Base-by-base conservation (phyloP, 2,888 invertebrate genomes). In the Nymphalis c-album region DNA sequence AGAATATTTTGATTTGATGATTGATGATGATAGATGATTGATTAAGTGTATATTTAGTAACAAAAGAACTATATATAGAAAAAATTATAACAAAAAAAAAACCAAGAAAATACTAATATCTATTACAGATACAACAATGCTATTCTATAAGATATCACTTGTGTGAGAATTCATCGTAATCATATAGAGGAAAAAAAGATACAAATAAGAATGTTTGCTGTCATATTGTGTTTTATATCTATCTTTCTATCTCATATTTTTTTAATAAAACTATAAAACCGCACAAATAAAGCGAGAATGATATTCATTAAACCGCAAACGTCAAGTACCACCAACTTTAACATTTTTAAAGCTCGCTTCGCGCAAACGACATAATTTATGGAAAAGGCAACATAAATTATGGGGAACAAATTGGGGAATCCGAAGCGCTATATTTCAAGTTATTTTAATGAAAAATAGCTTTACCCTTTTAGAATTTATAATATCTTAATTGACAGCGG, bases 281-380 rank as follows among this genome's bases (percentile, higher is more conserved):
- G 31, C n/a, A 8, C 8, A 17, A 55, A 26, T 40, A 57, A 40
- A 57, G 18, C 16, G 40, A 35, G n/a, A 18, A 40, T 57, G 40
- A 40, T 57, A 57, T 57, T 57, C 31, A 57, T 57, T 57, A 57
- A 40, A n/a, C 4, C n/a, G 8, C 18, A 40, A 40, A n/a, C 40
- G 57, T 18, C 18, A 55, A 55, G 55, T 57, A 35, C n/a, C 35
- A 26, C 18, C 40, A 31, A 60, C 40, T 60, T 60, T 59, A 60
- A 45, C 51, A 65, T 53, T 53, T 60, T 17, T 45, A 60, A 60
- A 64, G 46, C 48, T 40, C 45, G 51, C 60, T 31, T 47, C 26
- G 46, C 65, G 53, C 60, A 55, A 55, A 53, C 60, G 65, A 65
- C 47, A 48, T 65, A 53, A 65, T 60, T 65, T 63, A 69, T 60